phyloP scores from a whole-genome alignment of 2,888 invertebrate genomes.

The Nephrotoma flavescens region DNA sequence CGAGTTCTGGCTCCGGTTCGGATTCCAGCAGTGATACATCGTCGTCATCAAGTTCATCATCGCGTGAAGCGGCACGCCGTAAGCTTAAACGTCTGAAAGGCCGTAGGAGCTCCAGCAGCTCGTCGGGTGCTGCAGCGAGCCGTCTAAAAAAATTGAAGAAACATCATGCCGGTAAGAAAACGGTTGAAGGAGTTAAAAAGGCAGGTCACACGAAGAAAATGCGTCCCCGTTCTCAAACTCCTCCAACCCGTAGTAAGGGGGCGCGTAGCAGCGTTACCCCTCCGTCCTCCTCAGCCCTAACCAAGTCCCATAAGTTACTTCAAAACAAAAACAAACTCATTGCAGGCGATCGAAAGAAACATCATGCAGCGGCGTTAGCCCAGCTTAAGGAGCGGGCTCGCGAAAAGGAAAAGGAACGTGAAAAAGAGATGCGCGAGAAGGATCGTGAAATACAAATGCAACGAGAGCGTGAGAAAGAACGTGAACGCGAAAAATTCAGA shows the following conservation, averaged over 20 bases:
- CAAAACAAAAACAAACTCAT: slow-evolving; percentile 25
- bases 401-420: slow-evolving; percentile 23
- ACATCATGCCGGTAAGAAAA: background rate
- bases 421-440: slow-evolving; percentile 23
- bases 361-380: slow-evolving; percentile 30
- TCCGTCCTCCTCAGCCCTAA: background rate
- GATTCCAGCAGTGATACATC: slow-evolving; percentile 25
- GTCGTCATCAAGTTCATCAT: slow-evolving; percentile 22
- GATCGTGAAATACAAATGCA: slow-evolving; percentile 35
- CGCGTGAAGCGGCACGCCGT: slow-evolving; percentile 4
- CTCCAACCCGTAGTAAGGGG: slow-evolving; percentile 19
- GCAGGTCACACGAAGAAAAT: slow-evolving; percentile 18
- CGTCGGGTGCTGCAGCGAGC: slow-evolving; percentile 43
- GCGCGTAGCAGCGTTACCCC: background rate
- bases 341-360: slow-evolving; percentile 26
- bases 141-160: slow-evolving; percentile 38
- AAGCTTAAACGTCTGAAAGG: slow-evolving; percentile 24
- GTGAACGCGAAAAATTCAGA: slow-evolving; percentile 34
- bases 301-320: slow-evolving; percentile 15
- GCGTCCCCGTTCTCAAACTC: slow-evolving; percentile 27
- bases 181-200: slow-evolving; percentile 13
- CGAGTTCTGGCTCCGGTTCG: slow-evolving; percentile 25
- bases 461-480: slow-evolving; percentile 33
- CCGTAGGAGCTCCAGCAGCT: slow-evolving; percentile 42
- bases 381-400: slow-evolving; percentile 19